These are phyloP conservation scores for Catocala fraxini DNA, from an alignment of 2,888 invertebrate species.

Conservation along the genomic window DNA sequence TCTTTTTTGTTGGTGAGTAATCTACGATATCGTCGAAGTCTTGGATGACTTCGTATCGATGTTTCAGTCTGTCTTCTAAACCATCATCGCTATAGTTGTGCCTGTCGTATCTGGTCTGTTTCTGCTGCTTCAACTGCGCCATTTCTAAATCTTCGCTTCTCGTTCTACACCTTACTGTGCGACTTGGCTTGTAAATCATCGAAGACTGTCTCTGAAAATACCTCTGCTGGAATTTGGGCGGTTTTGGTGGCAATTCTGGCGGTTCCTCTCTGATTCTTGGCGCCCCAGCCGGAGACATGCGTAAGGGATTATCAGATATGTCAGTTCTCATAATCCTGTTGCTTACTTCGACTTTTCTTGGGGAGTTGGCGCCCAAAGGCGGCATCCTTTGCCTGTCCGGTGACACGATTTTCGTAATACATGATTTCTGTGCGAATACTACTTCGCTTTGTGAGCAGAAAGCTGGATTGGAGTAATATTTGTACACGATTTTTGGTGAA, in stretches of 20 bases:
- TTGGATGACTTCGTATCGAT: constrained; percentile 87
- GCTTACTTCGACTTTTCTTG: constrained; percentile 73
- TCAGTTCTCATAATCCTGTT: constrained; percentile 81
- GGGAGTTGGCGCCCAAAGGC: constrained; percentile 81
- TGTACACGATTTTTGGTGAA: constrained; percentile 85
- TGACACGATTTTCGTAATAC: constrained; percentile 67
- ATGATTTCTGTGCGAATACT: constrained; percentile 77
- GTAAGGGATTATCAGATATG: constrained; percentile 81
- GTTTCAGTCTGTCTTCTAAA: constrained; percentile 71
- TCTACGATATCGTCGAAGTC: constrained; percentile 76
- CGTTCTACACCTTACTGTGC: constrained; percentile 69
- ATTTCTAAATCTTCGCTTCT: constrained; percentile 83
- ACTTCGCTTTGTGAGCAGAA: constrained; percentile 93
- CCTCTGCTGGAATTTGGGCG: constrained; percentile 72
- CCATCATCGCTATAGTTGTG: constrained; percentile 73
- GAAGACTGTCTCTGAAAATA: constrained; percentile 79
- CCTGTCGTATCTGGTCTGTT: constrained; percentile 65
- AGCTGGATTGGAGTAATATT: constrained; percentile 93
- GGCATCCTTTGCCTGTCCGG: constrained; percentile 73
- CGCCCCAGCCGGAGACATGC: constrained; percentile 69
- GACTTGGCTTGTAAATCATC: constrained; percentile 84
- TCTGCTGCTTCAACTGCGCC: constrained; percentile 75
- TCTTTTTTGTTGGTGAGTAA: constrained; percentile 83
- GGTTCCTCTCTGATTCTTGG: constrained; percentile 70
- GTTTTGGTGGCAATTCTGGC: constrained; percentile 81